phyloP scores from a whole-genome alignment of 2,888 invertebrate genomes.

The Acanthosepion pharaonis region DNA sequence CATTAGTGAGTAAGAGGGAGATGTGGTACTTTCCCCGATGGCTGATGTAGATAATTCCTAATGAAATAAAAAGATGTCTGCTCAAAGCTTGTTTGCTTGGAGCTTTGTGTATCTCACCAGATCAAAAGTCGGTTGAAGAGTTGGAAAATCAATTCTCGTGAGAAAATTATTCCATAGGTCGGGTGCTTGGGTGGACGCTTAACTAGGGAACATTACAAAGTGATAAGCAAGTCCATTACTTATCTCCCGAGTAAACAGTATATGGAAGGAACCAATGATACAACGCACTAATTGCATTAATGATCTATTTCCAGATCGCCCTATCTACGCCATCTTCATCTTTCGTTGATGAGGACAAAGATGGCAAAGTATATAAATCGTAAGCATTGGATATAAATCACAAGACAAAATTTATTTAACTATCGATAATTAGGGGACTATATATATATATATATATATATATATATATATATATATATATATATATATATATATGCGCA shows the following conservation, averaged over 20 bases:
- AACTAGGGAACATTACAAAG: neutral
- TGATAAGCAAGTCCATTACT: slow-evolving; percentile 18
- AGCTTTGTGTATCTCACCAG: neutral
- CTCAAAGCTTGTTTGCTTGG: neutral
- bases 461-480: neutral
- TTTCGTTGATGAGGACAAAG: neutral
- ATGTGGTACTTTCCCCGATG: neutral
- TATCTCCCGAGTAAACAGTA: neutral
- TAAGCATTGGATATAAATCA: neutral
- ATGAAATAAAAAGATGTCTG: slow-evolving; percentile 10
- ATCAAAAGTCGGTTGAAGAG: neutral
- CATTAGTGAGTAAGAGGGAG: neutral
- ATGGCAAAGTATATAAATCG: neutral
- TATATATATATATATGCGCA: neutral
- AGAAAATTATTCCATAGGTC: neutral
- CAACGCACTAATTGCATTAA: neutral
- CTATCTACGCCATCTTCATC: neutral
- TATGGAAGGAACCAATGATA: too few relatives aligned
- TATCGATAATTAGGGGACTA: too few relatives aligned
- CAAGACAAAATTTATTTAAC: neutral
- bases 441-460: neutral
- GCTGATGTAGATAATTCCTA: neutral
- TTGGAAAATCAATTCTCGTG: neutral
- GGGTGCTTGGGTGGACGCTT: slow-evolving; percentile 11
- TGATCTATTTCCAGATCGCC: neutral